phyloP scores from a whole-genome alignment of 2,888 invertebrate species.

The Molanna angustata region DNA sequence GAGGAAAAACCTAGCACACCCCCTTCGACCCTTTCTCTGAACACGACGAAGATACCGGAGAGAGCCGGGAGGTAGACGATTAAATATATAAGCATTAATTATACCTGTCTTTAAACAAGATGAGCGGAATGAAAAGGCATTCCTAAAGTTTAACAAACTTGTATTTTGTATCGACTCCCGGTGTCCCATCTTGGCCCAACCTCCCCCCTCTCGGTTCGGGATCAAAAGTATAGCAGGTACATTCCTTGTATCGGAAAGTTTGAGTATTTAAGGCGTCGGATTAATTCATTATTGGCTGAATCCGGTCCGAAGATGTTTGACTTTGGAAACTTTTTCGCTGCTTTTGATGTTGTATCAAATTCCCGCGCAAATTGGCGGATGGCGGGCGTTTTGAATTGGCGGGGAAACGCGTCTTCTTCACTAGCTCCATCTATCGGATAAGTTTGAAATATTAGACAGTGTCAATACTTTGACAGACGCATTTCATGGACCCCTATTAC shows the following conservation, averaged over 20 bases:
- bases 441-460: no score
- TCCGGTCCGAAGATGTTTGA: slow-evolving; percentile 22
- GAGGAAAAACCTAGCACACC: no score
- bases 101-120: slow-evolving; percentile 29
- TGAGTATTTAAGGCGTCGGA: slow-evolving; percentile 19
- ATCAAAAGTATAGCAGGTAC: no score
- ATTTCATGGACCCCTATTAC: no score
- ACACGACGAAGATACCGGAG: neutral
- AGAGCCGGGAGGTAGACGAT: slow-evolving; percentile 10
- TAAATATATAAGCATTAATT: slow-evolving; percentile 24
- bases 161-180: slow-evolving; percentile 31
- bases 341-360: no score
- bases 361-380: no score
- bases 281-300: slow-evolving; percentile 29
- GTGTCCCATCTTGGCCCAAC: slow-evolving; percentile 13
- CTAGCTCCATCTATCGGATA: no score
- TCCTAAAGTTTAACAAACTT: slow-evolving; percentile 30
- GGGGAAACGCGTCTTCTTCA: no score
- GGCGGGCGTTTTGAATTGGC: no score
- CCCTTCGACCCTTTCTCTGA: no score
- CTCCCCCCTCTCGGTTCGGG: neutral
- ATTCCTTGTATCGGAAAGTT: slow-evolving; percentile 20
- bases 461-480: no score
- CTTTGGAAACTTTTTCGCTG: no score
- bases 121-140: slow-evolving; percentile 31